Evolutionary conservation across 2,888 invertebrate genomes (phyloP), one percentile per base, ranked within the genome.

Genomic region (Lasioglossum pauxillum): DNA sequence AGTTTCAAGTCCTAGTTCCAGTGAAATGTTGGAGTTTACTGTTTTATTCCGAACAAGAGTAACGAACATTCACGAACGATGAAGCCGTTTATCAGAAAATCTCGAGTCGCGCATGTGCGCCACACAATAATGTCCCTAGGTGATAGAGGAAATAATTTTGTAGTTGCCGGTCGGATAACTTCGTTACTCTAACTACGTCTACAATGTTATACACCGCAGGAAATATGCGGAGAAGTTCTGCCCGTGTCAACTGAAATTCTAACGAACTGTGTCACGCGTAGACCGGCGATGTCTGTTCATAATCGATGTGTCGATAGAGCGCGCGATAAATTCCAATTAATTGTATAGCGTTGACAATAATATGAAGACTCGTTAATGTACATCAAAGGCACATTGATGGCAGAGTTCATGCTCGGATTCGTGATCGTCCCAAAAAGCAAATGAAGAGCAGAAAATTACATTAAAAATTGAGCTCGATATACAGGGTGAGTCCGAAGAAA

Each of bases 121-220:
- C n/a, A 19, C 27, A 14, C 67, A 35, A 53, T 23, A 31, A 14
- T 19, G 31, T 49, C 83, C 57, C 83, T 46, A 76, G 85, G 73
- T n/a, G 83, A 79, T 72, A 69, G 53, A 57, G 69, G 79, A 73
- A 83, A 85, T 76, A 85, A 85, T 85, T 85, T 83, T 35, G 46
- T 79, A 76, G 83, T 76, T 74, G 79, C 73, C 81, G 14, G 77
- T 74, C 74, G 35, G 16, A 31, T 77, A 83, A 85, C 67, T 74
- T 79, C 57, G 79, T 85, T 83, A 46, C 57, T 44, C 72, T 79
- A 85, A 83, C 60, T 83, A 76, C 57, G 23, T 79, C 73, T 57
- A 69, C 67, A 27, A 49, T 73, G 83, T 79, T 75, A 76, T 41
- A 79, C 23, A 75, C 60, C 64, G 27, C 23, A 67, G 57, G 41